Base-by-base conservation (phyloP, 2,888 invertebrate species). In the Cantharis nigra region DNA sequence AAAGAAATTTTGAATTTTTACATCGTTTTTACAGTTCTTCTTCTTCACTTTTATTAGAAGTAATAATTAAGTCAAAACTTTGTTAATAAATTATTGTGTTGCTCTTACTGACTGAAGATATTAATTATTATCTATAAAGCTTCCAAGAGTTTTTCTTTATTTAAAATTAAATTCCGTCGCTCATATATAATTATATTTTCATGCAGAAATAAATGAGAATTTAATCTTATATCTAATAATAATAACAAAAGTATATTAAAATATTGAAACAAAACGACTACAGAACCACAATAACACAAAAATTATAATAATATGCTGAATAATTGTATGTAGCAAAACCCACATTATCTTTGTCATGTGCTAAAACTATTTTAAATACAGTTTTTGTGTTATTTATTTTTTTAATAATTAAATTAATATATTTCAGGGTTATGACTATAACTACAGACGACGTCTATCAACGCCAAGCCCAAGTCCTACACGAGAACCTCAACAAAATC, bases 391-490 rank as follows among this genome's bases (percentile, higher is more conserved):
- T n/a, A n/a, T n/a, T 49, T 49, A 49, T 49, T n/a, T 49, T 33
- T 49, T n/a, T n/a, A 49, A 49, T 49, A 49, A 49, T n/a, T 49
- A 49, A 5, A n/a, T 49, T n/a, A 49, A n/a, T 49, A 49, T 72
- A 69, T 79, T 72, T 28, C 87, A 91, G 91, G 89, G 88, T 77
- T 85, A 86, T 83, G 92, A 94, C 84, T 94, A 94, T 87, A 92
- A 93, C 81, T 93, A 92, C 86, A 91, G 95, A 83, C 91, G 94
- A 84, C 91, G 95, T 73, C 90, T 95, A 81, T 94, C 95, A 76
- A 95, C 95, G 23, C 95, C 95, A 30, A 90, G 93, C 86, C 91
- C 88, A 70, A 93, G 93, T 81, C 92, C 90, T 82, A 87, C 90
- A 82, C 87, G 90, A 77, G 89, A 90, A 80, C 87, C 87, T 67